Base-by-base conservation (phyloP, 2,797 vertebrate species). In the Tamandua tetradactyla region DNA sequence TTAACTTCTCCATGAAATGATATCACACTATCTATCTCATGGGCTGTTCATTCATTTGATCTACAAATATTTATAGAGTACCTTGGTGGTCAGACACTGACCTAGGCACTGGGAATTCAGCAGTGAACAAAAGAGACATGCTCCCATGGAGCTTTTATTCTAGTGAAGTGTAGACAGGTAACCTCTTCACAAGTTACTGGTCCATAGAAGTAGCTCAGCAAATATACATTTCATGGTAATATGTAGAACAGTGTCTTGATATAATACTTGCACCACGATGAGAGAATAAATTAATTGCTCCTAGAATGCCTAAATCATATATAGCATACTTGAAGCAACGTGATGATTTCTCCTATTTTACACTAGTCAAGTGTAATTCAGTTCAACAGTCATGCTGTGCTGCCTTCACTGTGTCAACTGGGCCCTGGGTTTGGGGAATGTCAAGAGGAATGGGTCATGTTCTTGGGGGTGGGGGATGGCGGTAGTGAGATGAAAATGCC, bases 231-330 rank as follows among this genome's bases (percentile, higher is more conserved):
- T 83, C 71, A 35, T 59, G 72, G 40, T 72, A 64, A 79, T 6
- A 64, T 7, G 55, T 55, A 59, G 59, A 11, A 95, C 49, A 1
- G 7, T 57, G n/a, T 27, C 74, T 87, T 57, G 27, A 71, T 17
- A 35, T 3, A 62, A 55, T 35, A 72, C 78, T 47, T 71, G 27
- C 40, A 71, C 57, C 71, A 35, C 42, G 91, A 90, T 55, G 35
- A 78, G 55, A 59, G 59, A 85, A 76, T 89, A 84, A 57, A 89
- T 76, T 40, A 90, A 82, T 71, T 57, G 82, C 61, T 69, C 82
- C 82, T 71, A 30, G 62, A 59, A 64, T 64, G 27, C 55, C 64
- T 59, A 55, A 49, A 64, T 64, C 62, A 32, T 27, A 76, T 71
- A 7, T 17, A 42, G 37, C 27, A n/a, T 27, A n/a, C 87, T 90